Percentiles rank a stretch among this genome's conserved stretches.
Conservation (phyloP, 30 jellyfish, hydroid and myxozoan genomes). For the Turritopsis rubra region DNA sequence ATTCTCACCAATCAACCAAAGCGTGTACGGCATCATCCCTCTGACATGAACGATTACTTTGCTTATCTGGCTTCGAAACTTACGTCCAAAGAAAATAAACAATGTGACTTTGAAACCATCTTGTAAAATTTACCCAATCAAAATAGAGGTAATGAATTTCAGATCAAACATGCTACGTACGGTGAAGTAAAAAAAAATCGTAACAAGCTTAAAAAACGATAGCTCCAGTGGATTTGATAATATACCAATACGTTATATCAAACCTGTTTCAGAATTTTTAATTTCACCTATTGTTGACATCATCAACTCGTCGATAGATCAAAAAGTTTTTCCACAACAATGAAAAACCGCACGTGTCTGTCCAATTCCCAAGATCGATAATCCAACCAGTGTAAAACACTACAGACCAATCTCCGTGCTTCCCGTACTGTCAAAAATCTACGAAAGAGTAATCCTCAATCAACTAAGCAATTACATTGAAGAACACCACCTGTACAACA, state of each 20-base stretch:
- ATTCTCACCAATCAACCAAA: background rate
- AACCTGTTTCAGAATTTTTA: background rate
- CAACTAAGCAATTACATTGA: background rate
- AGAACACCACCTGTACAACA: background rate
- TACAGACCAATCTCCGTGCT: conserved; percentile 1
- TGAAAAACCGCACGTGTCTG: conserved; percentile 4
- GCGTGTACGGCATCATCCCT: background rate
- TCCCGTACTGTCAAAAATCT: background rate
- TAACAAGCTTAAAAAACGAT: background rate
- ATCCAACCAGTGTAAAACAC: background rate
- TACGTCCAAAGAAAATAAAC: background rate
- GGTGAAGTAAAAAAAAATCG: background rate
- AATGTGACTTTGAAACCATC: background rate
- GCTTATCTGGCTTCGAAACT: background rate
- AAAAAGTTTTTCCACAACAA: background rate
- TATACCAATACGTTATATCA: background rate
- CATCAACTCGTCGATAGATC: conserved; percentile 4
- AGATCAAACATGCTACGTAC: background rate
- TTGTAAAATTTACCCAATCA: background rate
- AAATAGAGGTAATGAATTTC: background rate
- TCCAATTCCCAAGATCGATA: background rate
- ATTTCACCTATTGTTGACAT: background rate
- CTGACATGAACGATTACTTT: background rate
- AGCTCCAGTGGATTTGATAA: conserved; percentile 2
- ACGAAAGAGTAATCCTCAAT: conserved; percentile 6